These are phyloP conservation scores for Psilopsiagon aymara DNA, from an alignment of 2,113 vertebrate species.

Conservation along the genomic window DNA sequence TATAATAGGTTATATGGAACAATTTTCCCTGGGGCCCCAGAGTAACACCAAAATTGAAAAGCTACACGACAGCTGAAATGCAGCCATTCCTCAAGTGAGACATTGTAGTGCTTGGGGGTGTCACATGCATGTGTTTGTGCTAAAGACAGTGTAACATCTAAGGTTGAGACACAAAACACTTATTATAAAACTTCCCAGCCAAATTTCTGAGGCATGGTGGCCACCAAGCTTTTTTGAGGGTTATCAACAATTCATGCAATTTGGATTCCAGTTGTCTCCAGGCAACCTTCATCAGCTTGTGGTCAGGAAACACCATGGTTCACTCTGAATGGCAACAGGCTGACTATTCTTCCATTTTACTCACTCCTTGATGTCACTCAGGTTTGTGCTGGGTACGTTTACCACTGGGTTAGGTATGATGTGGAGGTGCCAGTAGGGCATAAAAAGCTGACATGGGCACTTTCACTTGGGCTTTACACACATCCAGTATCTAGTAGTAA, in stretches of 20 bases:
- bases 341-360: neutral
- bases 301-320: neutral
- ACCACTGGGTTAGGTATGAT: neutral
- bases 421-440: neutral
- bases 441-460: neutral
- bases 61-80: neutral
- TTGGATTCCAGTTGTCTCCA: neutral
- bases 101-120: neutral
- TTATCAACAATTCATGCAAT: neutral
- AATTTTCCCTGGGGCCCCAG: neutral
- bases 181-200: neutral
- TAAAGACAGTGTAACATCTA: neutral
- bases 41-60: neutral
- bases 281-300: neutral
- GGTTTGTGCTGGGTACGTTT: neutral
- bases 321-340: neutral
- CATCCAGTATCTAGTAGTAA: neutral
- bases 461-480: neutral
- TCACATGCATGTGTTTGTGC: neutral
- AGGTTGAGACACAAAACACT: neutral
- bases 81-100: neutral
- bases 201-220: neutral
- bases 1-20: neutral
- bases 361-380: neutral
- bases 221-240: neutral